Evolutionary conservation across 2,797 vertebrate species (phyloP).

Genomic region (Scolopax bukidnonensis): DNA sequence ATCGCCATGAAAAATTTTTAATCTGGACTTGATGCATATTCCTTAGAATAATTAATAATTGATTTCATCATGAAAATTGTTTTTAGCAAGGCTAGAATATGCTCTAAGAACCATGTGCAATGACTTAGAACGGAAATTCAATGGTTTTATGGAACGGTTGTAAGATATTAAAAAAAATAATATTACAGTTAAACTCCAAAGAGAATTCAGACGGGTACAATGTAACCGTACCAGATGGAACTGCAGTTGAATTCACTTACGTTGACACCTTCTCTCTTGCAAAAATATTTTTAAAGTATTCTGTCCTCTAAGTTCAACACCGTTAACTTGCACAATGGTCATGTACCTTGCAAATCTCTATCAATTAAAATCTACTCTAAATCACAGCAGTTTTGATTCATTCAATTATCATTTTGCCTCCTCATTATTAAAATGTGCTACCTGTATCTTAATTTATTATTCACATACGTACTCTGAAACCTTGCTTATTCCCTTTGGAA

Average conservation of each 20-base stretch:
- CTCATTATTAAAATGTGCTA: background rate
- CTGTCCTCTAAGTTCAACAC: background rate
- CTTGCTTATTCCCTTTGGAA: conserved; percentile 17
- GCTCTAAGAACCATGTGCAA: background rate
- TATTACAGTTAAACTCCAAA: background rate
- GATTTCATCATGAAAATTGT: background rate
- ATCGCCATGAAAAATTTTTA: background rate
- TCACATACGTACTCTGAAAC: background rate
- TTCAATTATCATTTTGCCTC: conserved; percentile 30
- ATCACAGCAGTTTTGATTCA: background rate
- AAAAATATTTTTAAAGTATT: background rate
- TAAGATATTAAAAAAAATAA: background rate
- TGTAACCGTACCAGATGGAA: background rate
- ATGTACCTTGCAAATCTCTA: conserved; percentile 1
- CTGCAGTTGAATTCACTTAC: background rate
- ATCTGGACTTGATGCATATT: background rate
- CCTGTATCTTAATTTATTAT: conserved; percentile 23
- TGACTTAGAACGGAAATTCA: background rate
- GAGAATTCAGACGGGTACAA: background rate
- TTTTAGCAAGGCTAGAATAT: background rate
- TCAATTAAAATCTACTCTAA: conserved; percentile 48
- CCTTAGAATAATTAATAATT: background rate
- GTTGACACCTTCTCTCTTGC: background rate
- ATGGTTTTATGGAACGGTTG: background rate
- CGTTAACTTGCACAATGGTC: background rate